phyloP scores from a whole-genome alignment of 64 coral and sea anemone species.

The Trachythela sp. region DNA sequence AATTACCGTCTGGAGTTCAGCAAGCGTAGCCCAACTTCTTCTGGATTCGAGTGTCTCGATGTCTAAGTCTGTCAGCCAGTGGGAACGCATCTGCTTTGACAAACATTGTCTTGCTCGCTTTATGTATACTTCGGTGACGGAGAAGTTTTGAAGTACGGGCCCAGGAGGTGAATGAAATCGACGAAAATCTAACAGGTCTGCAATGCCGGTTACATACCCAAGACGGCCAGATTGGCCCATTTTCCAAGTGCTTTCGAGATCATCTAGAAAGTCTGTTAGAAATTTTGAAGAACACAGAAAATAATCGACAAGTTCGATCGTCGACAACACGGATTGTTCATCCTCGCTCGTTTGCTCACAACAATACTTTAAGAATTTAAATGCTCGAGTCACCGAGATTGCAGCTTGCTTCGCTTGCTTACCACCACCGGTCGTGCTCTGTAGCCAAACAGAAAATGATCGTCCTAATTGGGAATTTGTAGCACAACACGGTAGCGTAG shows the following conservation, averaged over 20 bases:
- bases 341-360: neutral
- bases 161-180: neutral
- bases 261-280: conserved; percentile 42
- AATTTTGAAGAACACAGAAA: conserved; percentile 3
- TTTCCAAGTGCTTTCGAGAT: neutral
- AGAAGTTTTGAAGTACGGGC: neutral
- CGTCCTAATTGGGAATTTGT: neutral
- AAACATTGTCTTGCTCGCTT: conserved; percentile 6
- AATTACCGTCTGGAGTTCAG: neutral
- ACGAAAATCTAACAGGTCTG: conserved; percentile 40
- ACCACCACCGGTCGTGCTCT: conserved; percentile 35
- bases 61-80: conserved; percentile 1
- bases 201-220: conserved; percentile 34
- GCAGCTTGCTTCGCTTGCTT: conserved; percentile 35
- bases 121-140: conserved; percentile 9
- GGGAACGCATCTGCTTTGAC: neutral
- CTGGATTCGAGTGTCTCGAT: neutral
- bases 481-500: conserved; percentile 2
- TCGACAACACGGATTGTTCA: neutral
- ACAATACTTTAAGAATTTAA: conserved; percentile 55
- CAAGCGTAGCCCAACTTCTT: conserved; percentile 12
- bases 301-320: conserved; percentile 20
- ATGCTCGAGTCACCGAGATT: conserved; percentile 18
- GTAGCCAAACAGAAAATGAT: conserved; percentile 29
- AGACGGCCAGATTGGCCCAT: conserved; percentile 44